Base-by-base conservation (phyloP, 2,113 vertebrate genomes). In the Oncorhynchus clarkii region DNA sequence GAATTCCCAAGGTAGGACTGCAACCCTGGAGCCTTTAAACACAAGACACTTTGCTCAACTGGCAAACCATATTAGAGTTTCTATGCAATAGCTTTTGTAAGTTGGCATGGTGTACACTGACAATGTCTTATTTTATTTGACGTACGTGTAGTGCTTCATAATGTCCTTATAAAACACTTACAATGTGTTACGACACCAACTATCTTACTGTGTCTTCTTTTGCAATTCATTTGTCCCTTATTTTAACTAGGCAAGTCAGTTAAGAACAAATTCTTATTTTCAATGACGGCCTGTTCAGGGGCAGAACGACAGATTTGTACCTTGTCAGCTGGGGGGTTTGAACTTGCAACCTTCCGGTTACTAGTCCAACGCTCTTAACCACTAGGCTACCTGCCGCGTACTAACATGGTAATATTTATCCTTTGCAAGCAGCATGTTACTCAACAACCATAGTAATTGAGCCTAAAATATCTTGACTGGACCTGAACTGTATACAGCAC, bases 1-100 rank as follows among this genome's bases (percentile, higher is more conserved):
- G 76, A 85, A 89, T 87, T 91, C 89, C 88, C 90, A 82, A 86
- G 80, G 84, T 78, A 66, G 45, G 29, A 6, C 26, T 70, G 79
- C 75, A 54, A 76, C 65, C 72, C 34, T 59, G 69, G 57, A 34
- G 73, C 76, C 80, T 26, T 69, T 64, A 89, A 86, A 83, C 81
- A 83, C 31, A 70, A 72, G 71, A 84, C 75, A 59, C 75, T 78
- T 76, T 75, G 79, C 79, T 88, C 82, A 73, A 51, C 78, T 75
- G 69, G 78, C 57, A 87, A 86, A 84, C 82, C 83, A 80, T 59
- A 89, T 84, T 73, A 82, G 65, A 75, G 75, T 16, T 51, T 74
- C 45, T 66, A 71, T 71, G 67, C 59, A 51, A 18, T 71, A 34
- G 12, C 1, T n/a, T 18, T 62, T 62, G n/a, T 62, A 62, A 20